Base-by-base conservation (phyloP, 2,113 vertebrate species). In the Hippocampus barbouri region DNA sequence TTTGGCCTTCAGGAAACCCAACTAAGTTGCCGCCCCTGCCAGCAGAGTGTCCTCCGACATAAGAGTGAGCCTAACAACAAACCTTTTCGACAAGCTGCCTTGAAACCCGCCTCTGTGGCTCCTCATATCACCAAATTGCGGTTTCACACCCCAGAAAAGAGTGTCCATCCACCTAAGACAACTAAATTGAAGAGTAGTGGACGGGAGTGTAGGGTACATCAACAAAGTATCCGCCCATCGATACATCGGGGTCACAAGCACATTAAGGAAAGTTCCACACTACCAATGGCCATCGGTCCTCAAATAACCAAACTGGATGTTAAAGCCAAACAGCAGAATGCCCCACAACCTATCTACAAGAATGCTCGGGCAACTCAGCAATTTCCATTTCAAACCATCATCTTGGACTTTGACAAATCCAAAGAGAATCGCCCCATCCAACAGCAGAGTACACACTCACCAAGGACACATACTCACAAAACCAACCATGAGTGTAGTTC, bases 291-390 rank as follows among this genome's bases (percentile, higher is more conserved):
- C 14, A 66, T 66, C 9, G 23, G n/a, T 23, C 64, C 64, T 8
- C 47, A 66, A 66, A 47, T 66, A 27, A 66, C 64, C 23, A 66
- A 66, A 66, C 43, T 66, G 64, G 64, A 66, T 66, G 43, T 49
- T 47, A 47, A n/a, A 25, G 4, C 43, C n/a, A 45, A 47, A 15
- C 41, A 27, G 43, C 41, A 45, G 14, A 66, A 18, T 27, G 23
- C 23, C 23, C 64, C 43, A 7, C 14, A 43, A 27, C 14, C n/a
- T 16, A 47, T 47, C 23, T 18, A 66, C 23, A 66, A 66, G 43
- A 66, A 66, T 66, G 23, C n/a, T 25, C 49, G 14, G 27, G 43
- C 14, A 41, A 27, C 64, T 47, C 64, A 66, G 15, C n/a, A 66
- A 66, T 8, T 66, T 47, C 43, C 23, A 2, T 27, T 47, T 66